Percentiles rank a stretch among this genome's conserved stretches.
Conservation (phyloP, 2,888 invertebrate species). For the Stomorhina lunata region DNA sequence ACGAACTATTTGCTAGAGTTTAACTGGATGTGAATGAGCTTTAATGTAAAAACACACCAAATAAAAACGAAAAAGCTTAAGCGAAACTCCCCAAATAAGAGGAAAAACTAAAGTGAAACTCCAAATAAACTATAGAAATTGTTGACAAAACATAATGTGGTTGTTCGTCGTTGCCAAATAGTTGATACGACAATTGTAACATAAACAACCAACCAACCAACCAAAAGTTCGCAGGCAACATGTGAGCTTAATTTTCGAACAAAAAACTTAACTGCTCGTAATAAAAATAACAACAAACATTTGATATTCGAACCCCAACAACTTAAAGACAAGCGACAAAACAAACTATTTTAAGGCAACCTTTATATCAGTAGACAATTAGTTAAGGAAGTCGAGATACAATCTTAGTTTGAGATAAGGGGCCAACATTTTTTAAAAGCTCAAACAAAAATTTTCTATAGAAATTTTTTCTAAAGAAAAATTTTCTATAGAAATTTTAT, state of each 20-base stretch:
- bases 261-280: not conserved
- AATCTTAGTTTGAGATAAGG: conserved; percentile 15
- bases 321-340: not conserved
- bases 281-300: conserved; percentile 19
- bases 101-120: not conserved
- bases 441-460: too few species aligned
- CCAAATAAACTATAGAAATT: conserved; percentile 57
- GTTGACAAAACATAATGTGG: conserved; percentile 56
- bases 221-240: not conserved
- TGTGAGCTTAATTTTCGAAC: conserved; percentile 12
- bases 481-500: too few species aligned
- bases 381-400: conserved; percentile 36
- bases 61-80: conserved; percentile 20
- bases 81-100: conserved; percentile 24
- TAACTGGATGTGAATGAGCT: conserved; percentile 49
- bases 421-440: too few species aligned
- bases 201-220: conserved; percentile 48
- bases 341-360: conserved; percentile 10
- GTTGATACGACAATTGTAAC: conserved; percentile 48
- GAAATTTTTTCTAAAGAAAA: too few species aligned
- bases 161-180: conserved; percentile 47
- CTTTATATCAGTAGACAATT: conserved; percentile 41
- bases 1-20: conserved; percentile 17
- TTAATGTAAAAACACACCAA: conserved; percentile 35
- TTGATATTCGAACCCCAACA: not conserved